Conservation (phyloP, 2,888 invertebrate species). For the Platycheirus albimanus region DNA sequence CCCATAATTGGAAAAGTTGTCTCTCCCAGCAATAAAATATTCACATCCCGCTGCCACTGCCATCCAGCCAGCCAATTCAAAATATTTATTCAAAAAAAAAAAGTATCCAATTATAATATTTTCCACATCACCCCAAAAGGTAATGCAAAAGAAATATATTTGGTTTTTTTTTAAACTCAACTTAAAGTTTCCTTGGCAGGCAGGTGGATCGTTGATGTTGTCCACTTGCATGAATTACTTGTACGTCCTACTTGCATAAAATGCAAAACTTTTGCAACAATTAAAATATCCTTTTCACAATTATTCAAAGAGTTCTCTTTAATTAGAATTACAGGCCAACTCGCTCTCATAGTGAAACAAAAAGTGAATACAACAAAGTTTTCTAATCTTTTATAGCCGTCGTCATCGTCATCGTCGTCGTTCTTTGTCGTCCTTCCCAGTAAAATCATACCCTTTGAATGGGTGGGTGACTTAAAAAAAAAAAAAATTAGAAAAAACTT, state of each 20-base stretch:
- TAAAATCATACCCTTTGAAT: slow-evolving; percentile 9
- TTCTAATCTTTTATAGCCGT: slow-evolving; percentile 11
- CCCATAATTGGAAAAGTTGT: too few species aligned
- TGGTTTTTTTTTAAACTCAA: background rate
- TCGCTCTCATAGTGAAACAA: background rate
- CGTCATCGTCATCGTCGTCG: background rate
- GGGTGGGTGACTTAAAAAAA: slow-evolving; percentile 6
- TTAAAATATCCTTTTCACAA: background rate
- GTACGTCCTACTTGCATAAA: background rate
- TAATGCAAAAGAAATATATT: background rate
- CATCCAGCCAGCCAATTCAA: too few species aligned
- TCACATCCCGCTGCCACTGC: too few species aligned
- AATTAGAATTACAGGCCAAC: slow-evolving; percentile 19
- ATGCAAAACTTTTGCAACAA: slow-evolving; percentile 1
- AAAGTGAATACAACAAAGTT: background rate
- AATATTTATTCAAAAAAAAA: too few species aligned
- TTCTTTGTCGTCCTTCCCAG: slow-evolving; percentile 7
- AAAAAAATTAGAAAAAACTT: background rate
- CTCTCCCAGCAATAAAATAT: too few species aligned
- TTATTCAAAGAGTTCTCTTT: background rate
- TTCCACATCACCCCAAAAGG: too few species aligned
- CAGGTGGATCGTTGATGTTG: background rate
- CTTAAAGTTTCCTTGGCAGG: background rate
- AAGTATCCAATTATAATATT: slow-evolving; percentile 1
- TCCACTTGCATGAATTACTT: slow-evolving; percentile 1